Conservation (phyloP, 2,888 invertebrate genomes). For the Lasioglossum zephyrum region DNA sequence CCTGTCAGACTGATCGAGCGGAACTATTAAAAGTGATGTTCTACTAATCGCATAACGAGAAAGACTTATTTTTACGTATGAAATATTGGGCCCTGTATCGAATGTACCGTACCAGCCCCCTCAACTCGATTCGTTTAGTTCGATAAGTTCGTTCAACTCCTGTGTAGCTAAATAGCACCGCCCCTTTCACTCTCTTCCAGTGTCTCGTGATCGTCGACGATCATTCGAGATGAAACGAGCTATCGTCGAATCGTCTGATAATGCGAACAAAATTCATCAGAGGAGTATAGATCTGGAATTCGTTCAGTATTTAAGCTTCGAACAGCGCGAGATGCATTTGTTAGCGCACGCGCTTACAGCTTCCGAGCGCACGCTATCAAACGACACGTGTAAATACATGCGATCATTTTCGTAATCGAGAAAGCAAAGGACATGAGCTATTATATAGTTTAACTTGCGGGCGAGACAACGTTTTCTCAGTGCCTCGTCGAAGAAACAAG, state of each 20-base stretch:
- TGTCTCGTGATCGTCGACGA: neutral
- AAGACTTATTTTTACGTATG: conserved; percentile 26
- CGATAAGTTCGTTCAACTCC: neutral
- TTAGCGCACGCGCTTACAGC: conserved; percentile 43
- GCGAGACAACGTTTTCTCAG: neutral
- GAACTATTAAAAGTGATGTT: neutral
- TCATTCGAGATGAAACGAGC: neutral
- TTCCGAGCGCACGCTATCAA: conserved; percentile 34
- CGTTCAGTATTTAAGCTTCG: conserved; percentile 63
- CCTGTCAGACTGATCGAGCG: neutral
- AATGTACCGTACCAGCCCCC: neutral
- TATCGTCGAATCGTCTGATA: neutral
- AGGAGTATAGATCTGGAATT: neutral
- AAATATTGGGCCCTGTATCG: conserved; percentile 1
- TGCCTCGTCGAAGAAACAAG: conserved; percentile 40
- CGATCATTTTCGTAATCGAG: neutral
- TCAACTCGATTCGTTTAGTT: neutral
- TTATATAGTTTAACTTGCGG: neutral
- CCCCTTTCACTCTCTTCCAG: conserved; percentile 6
- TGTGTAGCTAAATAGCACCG: neutral
- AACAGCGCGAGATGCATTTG: conserved; percentile 27
- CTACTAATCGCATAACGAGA: neutral
- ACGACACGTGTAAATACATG: conserved; percentile 4
- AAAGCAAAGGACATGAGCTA: neutral
- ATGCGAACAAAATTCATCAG: neutral